These are phyloP conservation scores for Stomorhina lunata DNA, from an alignment of 2,888 invertebrate genomes.

Conservation along the genomic window DNA sequence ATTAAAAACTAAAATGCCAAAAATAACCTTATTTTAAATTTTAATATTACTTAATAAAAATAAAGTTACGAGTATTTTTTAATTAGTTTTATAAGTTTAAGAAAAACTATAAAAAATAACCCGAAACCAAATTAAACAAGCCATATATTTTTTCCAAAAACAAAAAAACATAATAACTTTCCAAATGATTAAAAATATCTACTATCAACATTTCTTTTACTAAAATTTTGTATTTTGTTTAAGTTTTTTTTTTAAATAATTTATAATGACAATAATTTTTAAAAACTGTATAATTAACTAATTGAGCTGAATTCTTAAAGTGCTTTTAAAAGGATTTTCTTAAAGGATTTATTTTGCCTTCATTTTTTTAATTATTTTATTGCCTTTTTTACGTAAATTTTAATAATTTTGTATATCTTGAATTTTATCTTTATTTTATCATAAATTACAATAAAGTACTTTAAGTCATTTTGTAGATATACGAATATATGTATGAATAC, in stretches of 20 bases:
- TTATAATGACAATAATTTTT: conserved; percentile 50
- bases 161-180: background rate
- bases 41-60: conserved; percentile 22
- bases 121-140: conserved; percentile 19
- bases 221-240: conserved; percentile 8
- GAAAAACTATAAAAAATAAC: background rate
- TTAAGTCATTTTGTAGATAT: background rate
- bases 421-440: background rate
- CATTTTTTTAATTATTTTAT: background rate
- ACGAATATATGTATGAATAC: background rate
- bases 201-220: conserved; percentile 7
- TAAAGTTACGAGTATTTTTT: conserved; percentile 32
- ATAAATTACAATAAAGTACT: background rate
- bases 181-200: background rate
- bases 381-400: background rate
- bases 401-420: background rate
- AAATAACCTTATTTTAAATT: conserved; percentile 27
- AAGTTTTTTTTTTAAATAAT: conserved; percentile 5
- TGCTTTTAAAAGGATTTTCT: conserved; percentile 44
- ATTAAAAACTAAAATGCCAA: conserved; percentile 43
- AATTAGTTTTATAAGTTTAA: conserved; percentile 38
- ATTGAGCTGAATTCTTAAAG: conserved; percentile 56
- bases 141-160: conserved; percentile 29
- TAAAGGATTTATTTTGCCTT: background rate
- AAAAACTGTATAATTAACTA: background rate